Evolutionary conservation across 1,140 invertebrate species (phyloP).

Genomic region (Nasonia longicornis): DNA sequence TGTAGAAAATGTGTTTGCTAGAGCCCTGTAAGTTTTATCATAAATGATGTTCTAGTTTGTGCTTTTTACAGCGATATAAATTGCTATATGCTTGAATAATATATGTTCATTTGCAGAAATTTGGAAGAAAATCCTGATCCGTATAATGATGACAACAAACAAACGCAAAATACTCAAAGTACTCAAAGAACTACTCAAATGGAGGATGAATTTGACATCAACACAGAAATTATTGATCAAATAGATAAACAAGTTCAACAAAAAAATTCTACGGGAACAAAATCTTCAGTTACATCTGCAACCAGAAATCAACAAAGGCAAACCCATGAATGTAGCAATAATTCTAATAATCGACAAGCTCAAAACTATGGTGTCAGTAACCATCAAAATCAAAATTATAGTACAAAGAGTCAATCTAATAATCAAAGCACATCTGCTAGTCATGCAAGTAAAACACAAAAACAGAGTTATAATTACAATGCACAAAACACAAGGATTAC

Average conservation of each 20-base stretch:
- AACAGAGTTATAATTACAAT: neutral
- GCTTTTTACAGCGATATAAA: neutral
- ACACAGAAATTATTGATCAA: slow-evolving; percentile 52
- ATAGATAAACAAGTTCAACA: slow-evolving; percentile 49
- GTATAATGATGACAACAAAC: slow-evolving; percentile 53
- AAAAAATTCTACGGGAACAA: neutral
- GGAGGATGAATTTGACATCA: slow-evolving; percentile 58
- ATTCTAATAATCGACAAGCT: neutral
- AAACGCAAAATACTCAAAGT: slow-evolving; percentile 33
- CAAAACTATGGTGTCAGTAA: neutral
- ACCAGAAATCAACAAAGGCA: neutral
- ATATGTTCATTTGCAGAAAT: slow-evolving; percentile 54
- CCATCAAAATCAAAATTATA: slow-evolving; percentile 11
- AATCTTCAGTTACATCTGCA: neutral
- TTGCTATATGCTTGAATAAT: slow-evolving; percentile 25
- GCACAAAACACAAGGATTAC: slow-evolving; percentile 12
- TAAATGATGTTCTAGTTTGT: neutral
- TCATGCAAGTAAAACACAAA: neutral
- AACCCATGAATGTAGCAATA: neutral
- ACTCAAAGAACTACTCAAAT: slow-evolving; percentile 42
- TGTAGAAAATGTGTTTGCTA: slow-evolving; percentile 73
- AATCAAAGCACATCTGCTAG: neutral
- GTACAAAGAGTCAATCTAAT: slow-evolving; percentile 1
- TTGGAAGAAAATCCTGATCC: slow-evolving; percentile 69
- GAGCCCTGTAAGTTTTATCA: slow-evolving; percentile 68